Base-by-base conservation (phyloP, 2,888 invertebrate genomes). In the Steromphala cineraria region DNA sequence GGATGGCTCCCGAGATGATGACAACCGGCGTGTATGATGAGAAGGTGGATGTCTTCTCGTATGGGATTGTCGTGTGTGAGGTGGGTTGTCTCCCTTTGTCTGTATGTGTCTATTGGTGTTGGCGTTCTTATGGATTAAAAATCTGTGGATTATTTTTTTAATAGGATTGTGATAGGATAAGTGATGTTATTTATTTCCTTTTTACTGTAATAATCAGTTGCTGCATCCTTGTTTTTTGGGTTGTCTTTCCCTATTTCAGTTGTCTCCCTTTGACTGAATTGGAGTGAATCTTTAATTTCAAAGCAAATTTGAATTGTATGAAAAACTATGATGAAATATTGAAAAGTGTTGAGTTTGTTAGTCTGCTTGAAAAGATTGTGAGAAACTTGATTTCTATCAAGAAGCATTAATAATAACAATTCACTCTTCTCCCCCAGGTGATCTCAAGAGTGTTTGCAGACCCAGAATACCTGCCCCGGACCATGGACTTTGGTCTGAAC, bases 1-100 rank as follows among this genome's bases (percentile, higher is more conserved):
- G 98, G 98, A 98, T 98, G 98, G 98, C 98, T 0, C 98, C 98
- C 0, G 98, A 98, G 94, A 98, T 98, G 98, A 97, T 98, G 97
- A 97, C 97, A 93, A 98, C 98, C 24, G 97, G 97, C 90, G 97
- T 97, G 86, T 98, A 98, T 93, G 98, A 98, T 91, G 98, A 98
- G 93, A 98, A 98, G 93, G 98, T 98, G 0, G 98, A 98, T 91
- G 96, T 98, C 83, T 98, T 98, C 94, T 98, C 98, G 36, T 98
- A 97, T 94, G 98, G 98, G 52, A 98, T 98, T 86, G 96, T 98
- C 82, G 94, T 98, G 3, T 98, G 98, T 92, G 98, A 98, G 96
- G 97, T 97, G 89, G 82, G 88, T 75, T 17, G 2, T 2, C 24
- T 28, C 62, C 62, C 8, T 21, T 62, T 21, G 21, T 21, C 7